phyloP scores from a whole-genome alignment of 2,797 vertebrate genomes.

The Anguilla obscura region DNA sequence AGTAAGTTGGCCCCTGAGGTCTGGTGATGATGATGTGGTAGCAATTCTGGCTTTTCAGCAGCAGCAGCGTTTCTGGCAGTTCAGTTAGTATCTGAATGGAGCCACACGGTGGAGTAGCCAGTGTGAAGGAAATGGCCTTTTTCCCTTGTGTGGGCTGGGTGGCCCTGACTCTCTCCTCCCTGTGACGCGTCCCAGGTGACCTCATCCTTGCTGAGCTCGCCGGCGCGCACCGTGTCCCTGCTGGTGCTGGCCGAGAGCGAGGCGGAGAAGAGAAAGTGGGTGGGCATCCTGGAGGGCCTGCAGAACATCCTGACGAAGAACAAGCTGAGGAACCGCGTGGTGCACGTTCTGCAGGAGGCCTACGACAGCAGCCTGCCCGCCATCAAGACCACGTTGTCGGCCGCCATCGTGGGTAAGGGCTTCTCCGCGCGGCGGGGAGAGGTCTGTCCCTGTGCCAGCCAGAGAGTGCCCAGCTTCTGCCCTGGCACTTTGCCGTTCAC shows the following conservation, averaged over 20 bases:
- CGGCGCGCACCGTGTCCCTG: conserved; percentile 83
- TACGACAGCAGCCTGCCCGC: conserved; percentile 91
- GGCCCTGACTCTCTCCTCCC: conserved; percentile 34
- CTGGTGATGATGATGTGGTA: not conserved
- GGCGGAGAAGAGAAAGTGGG: conserved; percentile 93
- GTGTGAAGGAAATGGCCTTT: not conserved
- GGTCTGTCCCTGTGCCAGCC: not conserved
- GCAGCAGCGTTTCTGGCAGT: not conserved
- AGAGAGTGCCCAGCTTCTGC: too few relatives aligned
- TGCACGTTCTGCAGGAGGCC: conserved; percentile 88
- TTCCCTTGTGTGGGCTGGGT: not conserved
- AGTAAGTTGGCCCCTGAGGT: conserved; percentile 61
- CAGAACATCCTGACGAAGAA: conserved; percentile 91
- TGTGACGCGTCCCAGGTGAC: conserved; percentile 77
- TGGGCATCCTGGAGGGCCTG: conserved; percentile 90
- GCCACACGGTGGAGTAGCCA: too few relatives aligned
- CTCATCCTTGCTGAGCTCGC: conserved; percentile 82
- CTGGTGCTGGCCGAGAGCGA: conserved; percentile 93
- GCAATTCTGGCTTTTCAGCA: not conserved
- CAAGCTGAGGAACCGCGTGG: conserved; percentile 78
- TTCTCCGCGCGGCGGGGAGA: not conserved
- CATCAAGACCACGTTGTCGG: conserved; percentile 86
- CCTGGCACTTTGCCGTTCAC: not conserved
- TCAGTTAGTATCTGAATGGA: not conserved
- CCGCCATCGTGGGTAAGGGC: conserved; percentile 83